Conservation (phyloP, 1,140 invertebrate genomes). For the Theocolax elegans region DNA sequence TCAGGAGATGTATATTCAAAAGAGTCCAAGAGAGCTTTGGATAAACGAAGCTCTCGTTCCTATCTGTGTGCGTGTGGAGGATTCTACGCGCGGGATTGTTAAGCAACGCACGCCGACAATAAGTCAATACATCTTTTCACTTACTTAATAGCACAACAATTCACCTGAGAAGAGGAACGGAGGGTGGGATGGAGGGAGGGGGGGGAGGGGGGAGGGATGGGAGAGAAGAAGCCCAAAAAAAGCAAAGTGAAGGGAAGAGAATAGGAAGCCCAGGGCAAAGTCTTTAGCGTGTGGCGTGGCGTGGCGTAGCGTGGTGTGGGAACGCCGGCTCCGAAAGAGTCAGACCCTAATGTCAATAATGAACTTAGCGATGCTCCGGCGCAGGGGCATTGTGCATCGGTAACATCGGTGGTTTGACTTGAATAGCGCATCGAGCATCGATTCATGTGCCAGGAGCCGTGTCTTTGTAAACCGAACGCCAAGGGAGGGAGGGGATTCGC, state of each 20-base stretch:
- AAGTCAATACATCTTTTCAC: conserved; percentile 36
- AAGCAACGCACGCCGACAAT: conserved; percentile 17
- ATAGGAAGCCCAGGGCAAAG: neutral
- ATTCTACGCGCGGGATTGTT: conserved; percentile 7
- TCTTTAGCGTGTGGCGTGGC: neutral
- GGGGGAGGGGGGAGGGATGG: too few species aligned
- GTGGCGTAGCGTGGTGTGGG: too few species aligned
- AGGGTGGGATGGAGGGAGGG: neutral
- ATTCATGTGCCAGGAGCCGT: conserved; percentile 32
- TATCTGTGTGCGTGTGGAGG: too few species aligned
- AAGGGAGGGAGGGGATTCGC: neutral
- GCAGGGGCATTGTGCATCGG: conserved; percentile 6
- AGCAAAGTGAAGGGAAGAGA: neutral
- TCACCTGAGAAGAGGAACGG: neutral
- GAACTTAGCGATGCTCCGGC: conserved; percentile 15
- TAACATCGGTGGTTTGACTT: conserved; percentile 21
- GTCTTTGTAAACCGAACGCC: neutral
- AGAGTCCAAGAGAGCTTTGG: neutral
- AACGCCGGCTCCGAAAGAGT: neutral
- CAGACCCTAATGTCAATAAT: conserved; percentile 36
- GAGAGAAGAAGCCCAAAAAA: neutral
- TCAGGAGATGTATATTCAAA: conserved; percentile 2
- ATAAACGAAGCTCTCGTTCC: neutral
- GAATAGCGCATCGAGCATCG: conserved; percentile 20
- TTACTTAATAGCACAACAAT: conserved; percentile 34